Evolutionary conservation across 2,797 vertebrate genomes (phyloP), one percentile per base, ranked within the genome.

Genomic region (Melanotaenia parkinsoni): DNA sequence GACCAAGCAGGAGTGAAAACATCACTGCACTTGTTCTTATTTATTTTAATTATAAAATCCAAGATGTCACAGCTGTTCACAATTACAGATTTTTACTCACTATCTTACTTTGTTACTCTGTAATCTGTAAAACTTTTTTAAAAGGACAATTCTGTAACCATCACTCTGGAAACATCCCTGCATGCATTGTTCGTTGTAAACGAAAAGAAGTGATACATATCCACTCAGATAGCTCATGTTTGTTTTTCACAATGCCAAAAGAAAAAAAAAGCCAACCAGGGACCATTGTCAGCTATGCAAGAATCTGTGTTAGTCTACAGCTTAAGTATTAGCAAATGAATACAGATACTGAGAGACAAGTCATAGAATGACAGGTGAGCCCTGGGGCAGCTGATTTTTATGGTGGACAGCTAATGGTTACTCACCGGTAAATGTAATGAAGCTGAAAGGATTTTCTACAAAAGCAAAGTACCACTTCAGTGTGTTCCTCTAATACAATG

Each of bases 391-490:
- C 74, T 75, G 79, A 85, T 73, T 84, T 82, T 77, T 70, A 79
- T 64, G 65, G 80, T 58, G 67, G 81, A 77, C 79, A 87, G 77
- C 73, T 84, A 88, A 88, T 80, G 79, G 88, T 90, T 85, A 88
- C 72, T 87, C 63, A 10, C 80, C 77, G 69, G 62, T 86, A 67
- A 84, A 88, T 62, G 84, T 89, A 90, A 92, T 77, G 78, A 88
- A 74, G 72, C 33, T 86, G 85, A 84, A 76, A 89, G 80, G 80
- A 84, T 86, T 79, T 67, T 65, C 63, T 4, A 76, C 77, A 83
- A 88, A 84, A 80, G 80, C 72, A 67, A 76, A 89, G 81, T 56
- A 77, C 77, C 78, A 77, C 81, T 76, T 78, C 33, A 62, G 60
- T 35, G 72, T 79, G 28, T 30, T 64, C 53, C 56, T 74, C 38